A percentile compares a stretch with the other conserved stretches of the same genome.
Conservation (phyloP, 2,113 vertebrate genomes). For the Rhynchopsitta pachyrhyncha region DNA sequence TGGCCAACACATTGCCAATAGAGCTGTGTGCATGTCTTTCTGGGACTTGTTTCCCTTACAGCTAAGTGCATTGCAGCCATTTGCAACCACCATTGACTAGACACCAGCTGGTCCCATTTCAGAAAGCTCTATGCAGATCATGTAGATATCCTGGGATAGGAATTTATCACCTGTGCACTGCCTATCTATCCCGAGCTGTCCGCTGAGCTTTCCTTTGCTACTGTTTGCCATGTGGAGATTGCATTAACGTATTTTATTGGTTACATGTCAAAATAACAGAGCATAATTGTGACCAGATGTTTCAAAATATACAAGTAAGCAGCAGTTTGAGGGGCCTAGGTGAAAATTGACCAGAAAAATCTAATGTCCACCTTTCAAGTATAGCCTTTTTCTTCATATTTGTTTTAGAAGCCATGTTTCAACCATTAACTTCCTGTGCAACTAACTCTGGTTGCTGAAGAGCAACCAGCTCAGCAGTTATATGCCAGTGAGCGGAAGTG, state of each 20-base stretch:
- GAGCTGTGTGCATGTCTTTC: neutral
- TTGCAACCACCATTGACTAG: neutral
- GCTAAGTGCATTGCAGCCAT: neutral
- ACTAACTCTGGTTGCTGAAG: neutral
- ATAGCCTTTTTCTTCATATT: neutral
- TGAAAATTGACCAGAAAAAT: neutral
- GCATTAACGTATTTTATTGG: accelerated
- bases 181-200: neutral
- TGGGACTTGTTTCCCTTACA: accelerated
- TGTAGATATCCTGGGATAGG: neutral
- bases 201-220: neutral
- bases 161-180: neutral
- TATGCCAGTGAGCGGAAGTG: neutral
- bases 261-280: neutral
- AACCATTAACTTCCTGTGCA: neutral
- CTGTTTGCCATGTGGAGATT: neutral
- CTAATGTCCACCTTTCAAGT: neutral
- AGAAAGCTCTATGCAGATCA: neutral
- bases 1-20: accelerated
- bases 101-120: neutral
- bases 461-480: neutral
- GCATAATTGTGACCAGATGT: neutral
- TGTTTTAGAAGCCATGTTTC: neutral
- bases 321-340: neutral
- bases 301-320: neutral